These are phyloP conservation scores for Synchiropus splendidus DNA, from an alignment of 2,113 vertebrate species.

Conservation along the genomic window DNA sequence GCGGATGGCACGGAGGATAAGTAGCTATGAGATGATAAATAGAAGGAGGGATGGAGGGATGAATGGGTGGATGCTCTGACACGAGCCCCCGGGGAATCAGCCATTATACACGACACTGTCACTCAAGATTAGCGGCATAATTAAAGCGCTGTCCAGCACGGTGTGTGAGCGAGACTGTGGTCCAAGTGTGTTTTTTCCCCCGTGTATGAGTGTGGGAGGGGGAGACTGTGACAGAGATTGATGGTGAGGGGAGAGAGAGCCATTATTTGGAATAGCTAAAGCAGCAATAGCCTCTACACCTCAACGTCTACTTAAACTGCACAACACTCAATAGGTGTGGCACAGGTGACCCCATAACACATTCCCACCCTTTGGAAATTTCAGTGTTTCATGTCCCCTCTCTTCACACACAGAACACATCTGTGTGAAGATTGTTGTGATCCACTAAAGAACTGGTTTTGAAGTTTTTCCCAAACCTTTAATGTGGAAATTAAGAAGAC, in stretches of 20 bases:
- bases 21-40: not conserved
- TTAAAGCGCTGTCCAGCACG: conserved; percentile 48
- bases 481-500: conserved; percentile 15
- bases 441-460: too few species aligned
- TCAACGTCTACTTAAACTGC: conserved; percentile 43
- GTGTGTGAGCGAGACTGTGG: conserved; percentile 14
- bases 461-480: too few species aligned
- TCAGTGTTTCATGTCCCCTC: too few species aligned
- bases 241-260: conserved; percentile 48
- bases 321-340: conserved; percentile 36
- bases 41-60: conserved; percentile 29
- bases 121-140: conserved; percentile 65
- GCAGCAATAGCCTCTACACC: conserved; percentile 56
- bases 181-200: conserved; percentile 2
- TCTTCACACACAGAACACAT: conserved; percentile 3
- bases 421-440: conserved; percentile 3
- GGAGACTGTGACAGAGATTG: conserved; percentile 54
- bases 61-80: conserved; percentile 44
- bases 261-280: conserved; percentile 48
- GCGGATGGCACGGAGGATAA: not conserved
- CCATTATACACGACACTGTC: conserved; percentile 57
- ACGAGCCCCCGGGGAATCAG: conserved; percentile 48
- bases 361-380: not conserved
- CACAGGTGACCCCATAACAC: conserved; percentile 24
- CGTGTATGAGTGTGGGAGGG: conserved; percentile 34